Conservation (phyloP, 2,113 vertebrate genomes). For the Benitochromis conjunctus region DNA sequence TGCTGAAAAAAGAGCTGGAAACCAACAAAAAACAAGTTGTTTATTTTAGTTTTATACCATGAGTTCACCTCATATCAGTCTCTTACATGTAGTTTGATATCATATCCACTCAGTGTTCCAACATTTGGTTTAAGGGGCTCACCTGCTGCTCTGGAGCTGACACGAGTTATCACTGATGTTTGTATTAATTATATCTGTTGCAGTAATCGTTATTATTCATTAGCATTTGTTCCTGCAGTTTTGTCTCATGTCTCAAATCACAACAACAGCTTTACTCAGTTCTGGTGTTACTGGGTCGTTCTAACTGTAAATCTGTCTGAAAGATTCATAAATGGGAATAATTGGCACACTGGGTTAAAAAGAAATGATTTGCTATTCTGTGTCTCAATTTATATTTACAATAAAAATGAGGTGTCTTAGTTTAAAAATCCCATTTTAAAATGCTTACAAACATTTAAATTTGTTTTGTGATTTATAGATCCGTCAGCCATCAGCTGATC, state of each 20-base stretch:
- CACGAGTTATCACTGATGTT: neutral
- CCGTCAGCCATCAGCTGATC: neutral
- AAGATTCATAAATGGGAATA: accelerated
- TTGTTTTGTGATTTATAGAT: neutral
- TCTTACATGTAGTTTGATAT: neutral
- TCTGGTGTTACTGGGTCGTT: accelerated
- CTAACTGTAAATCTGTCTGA: neutral
- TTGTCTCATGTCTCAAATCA: neutral
- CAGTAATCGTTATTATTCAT: neutral
- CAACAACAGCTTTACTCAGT: neutral
- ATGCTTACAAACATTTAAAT: neutral
- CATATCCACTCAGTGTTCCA: accelerated
- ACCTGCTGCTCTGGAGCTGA: neutral
- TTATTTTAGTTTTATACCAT: neutral
- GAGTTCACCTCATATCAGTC: accelerated
- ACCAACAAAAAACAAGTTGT: accelerated
- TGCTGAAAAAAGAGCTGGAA: accelerated
- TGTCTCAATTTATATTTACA: neutral
- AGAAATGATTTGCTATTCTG: neutral
- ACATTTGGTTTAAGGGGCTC: neutral
- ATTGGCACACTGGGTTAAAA: accelerated
- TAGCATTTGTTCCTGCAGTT: accelerated
- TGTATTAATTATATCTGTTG: neutral
- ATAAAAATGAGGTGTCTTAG: accelerated
- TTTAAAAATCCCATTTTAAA: neutral